phyloP scores from a whole-genome alignment of 2,797 vertebrate genomes.

The Phyllotis vaccarum region DNA sequence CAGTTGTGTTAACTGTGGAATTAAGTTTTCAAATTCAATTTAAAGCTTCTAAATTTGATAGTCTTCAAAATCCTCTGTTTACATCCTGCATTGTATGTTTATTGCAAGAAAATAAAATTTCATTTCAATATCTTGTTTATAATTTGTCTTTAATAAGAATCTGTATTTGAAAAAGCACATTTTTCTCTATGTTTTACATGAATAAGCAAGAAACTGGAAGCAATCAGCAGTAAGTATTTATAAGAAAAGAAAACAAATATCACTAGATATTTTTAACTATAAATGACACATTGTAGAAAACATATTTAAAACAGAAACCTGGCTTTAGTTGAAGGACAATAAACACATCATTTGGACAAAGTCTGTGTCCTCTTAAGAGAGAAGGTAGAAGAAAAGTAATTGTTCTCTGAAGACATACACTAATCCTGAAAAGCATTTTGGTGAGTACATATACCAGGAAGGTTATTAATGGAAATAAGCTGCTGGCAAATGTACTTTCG shows the following conservation, averaged over 20 bases:
- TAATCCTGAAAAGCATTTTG: constrained; percentile 35
- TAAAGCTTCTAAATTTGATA: constrained; percentile 49
- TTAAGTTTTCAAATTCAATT: constrained; percentile 38
- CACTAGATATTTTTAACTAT: constrained; percentile 51
- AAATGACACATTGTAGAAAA: constrained; percentile 51
- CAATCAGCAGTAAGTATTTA: constrained; percentile 46
- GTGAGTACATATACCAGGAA: neutral
- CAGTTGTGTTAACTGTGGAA: constrained; percentile 19
- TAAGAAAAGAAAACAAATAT: constrained; percentile 61
- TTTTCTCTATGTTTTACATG: constrained; percentile 58
- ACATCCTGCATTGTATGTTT: neutral
- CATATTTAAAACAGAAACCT: constrained; percentile 49
- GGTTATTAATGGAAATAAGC: neutral
- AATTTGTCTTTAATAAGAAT: constrained; percentile 64
- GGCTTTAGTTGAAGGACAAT: neutral
- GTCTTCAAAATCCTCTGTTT: constrained; percentile 58
- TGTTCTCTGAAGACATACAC: constrained; percentile 53
- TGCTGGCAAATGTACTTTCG: neutral
- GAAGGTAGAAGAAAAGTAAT: neutral
- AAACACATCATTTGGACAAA: constrained; percentile 38
- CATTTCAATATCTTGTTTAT: constrained; percentile 38
- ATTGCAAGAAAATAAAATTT: constrained; percentile 57
- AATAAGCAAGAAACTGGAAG: constrained; percentile 64
- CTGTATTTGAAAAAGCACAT: neutral
- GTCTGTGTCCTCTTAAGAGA: constrained; percentile 28